phyloP scores from a whole-genome alignment of 2,113 vertebrate species.

The Pachycephala philippinensis region DNA sequence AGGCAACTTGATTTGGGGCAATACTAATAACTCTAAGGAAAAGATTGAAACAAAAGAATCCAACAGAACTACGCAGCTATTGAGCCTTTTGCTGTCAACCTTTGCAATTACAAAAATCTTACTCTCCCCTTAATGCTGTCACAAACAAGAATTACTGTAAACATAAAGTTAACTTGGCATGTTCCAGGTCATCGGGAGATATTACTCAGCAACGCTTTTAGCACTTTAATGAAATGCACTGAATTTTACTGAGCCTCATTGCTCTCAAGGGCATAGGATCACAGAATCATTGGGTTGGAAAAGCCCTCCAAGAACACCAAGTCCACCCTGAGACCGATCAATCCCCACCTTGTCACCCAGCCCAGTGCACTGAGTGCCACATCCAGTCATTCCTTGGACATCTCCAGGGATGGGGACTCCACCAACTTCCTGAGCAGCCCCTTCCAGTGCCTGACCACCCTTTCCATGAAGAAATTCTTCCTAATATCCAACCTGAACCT shows the following conservation, averaged over 20 bases:
- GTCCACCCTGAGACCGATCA: fast-evolving
- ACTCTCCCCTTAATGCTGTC: neutral
- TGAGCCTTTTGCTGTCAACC: neutral
- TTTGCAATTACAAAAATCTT: neutral
- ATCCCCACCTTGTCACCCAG: neutral
- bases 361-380: neutral
- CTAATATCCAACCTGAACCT: neutral
- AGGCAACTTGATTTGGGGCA: neutral
- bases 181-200: neutral
- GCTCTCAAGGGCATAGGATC: neutral
- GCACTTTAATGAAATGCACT: neutral
- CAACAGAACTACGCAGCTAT: neutral
- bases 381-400: fast-evolving
- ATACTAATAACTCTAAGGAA: neutral
- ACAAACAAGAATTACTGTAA: neutral
- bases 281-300: neutral
- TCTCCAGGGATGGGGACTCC: neutral
- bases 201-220: neutral
- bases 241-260: neutral
- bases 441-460: fast-evolving
- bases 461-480: neutral
- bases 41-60: neutral
- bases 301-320: neutral
- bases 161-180: neutral
- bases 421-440: neutral